Conservation (phyloP, 2,888 invertebrate species). For the Platynereis dumerilii region DNA sequence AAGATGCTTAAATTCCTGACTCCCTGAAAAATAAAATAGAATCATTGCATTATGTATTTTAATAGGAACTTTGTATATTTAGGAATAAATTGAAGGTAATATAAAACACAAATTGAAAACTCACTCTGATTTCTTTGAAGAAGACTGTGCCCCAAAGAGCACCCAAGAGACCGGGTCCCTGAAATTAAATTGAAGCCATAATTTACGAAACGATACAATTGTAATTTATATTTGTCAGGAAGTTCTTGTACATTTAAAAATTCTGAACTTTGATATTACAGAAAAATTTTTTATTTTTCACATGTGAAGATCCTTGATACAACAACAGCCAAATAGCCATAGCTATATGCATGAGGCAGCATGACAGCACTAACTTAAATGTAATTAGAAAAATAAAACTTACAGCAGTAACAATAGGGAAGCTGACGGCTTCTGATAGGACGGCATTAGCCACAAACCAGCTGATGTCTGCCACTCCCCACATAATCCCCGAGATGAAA, state of each 20-base stretch:
- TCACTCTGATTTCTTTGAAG: slow-evolving; percentile 65
- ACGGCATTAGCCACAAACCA: slow-evolving; percentile 66
- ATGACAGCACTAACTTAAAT: background rate
- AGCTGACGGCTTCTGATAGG: slow-evolving; percentile 65
- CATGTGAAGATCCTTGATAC: no score
- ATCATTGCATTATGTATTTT: no score
- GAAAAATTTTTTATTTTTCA: no score
- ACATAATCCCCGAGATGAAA: slow-evolving; percentile 64
- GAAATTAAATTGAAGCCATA: slow-evolving; percentile 23
- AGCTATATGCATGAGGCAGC: no score
- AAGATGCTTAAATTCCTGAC: slow-evolving; percentile 31
- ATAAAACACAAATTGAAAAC: no score
- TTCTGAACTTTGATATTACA: no score
- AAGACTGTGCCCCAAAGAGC: slow-evolving; percentile 64
- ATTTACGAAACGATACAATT: no score
- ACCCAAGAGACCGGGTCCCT: slow-evolving; percentile 64
- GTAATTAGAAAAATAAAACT: slow-evolving; percentile 20
- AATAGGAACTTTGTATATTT: no score
- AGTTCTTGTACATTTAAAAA: background rate
- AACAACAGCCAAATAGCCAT: no score
- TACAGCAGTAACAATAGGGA: slow-evolving; percentile 65
- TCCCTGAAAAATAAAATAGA: slow-evolving; percentile 31
- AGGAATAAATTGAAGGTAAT: no score
- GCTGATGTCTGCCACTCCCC: slow-evolving; percentile 64
- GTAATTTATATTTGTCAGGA: no score